Base-by-base conservation (phyloP, 2,113 vertebrate species). In the human (Homo sapiens) region DNA sequence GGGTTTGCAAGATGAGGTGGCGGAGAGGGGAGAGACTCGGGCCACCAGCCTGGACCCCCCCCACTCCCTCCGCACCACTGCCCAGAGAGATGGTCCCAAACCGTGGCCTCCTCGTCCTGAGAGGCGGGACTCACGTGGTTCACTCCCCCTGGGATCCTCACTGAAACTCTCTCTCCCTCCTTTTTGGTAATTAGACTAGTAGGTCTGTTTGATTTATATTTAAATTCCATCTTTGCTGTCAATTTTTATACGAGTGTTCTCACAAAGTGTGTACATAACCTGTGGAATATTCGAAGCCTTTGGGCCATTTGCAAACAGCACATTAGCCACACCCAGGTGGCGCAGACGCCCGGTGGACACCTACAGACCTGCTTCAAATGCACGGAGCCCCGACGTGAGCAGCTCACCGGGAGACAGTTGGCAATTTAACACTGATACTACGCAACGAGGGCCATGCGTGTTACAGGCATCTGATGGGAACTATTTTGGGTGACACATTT, bases 391-490 rank as follows among this genome's bases (percentile, higher is more conserved):
- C 12, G 1, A 0, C 0, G 2, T 17, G 17, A 30, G 12, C 13
- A 5, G 25, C 13, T 6, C 12, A 0, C 38, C 59, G 16, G 35
- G 2, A 9, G 5, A 20, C 38, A 45, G 25, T 6, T 18, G 5
- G 45, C 13, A 1, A 2, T 2, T 61, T 8, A 9, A 38, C 22
- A 2, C 4, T 1, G n/a, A 5, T 1, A 2, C 3, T 1, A 6
- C 0, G 13, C 22, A 48, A 43, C 20, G 3, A 14, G 75, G 25
- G 4, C 1, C 0, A 20, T n/a, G 45, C 30, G 30, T 32, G 13
- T 3, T 16, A 0, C 13, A 27, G 22, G 38, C 10, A 3, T 23
- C 25, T 35, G 22, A 3, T 1, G 3, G 57, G 3, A 32, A 83
- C 27, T 4, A 8, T 7, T 14, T 25, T 7, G 35, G 66, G 76